Base-by-base conservation (phyloP, 1,140 invertebrate species). In the Brachionus asplanchnoidis region DNA sequence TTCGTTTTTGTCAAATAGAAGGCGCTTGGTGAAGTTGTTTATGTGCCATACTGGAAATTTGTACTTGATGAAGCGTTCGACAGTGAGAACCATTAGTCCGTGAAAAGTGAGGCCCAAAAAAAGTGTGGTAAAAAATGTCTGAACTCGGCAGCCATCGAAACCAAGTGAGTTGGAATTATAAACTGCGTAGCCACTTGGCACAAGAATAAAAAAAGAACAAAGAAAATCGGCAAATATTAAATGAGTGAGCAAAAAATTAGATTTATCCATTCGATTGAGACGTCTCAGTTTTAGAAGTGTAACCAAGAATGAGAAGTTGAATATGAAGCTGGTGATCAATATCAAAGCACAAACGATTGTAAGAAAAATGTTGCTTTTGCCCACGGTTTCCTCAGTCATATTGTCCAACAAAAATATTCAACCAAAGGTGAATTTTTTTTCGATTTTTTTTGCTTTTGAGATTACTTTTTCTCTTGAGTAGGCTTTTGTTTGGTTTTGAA, bases 121-220 rank as follows among this genome's bases (percentile, higher is more conserved):
- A 26, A 82, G 60, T 65, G 79, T 82, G 2, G 79, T 82, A 46
- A 82, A 82, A 82, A 82, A 82, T 20, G 79, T 82, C 26, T 82
- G 79, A 14, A 82, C 53, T 82, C 53, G 28, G 17, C 79, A 82
- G n/a, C 79, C 79, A 42, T 82, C 26, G 42, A 60, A 68, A 36
- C 32, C 42, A 8, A 82, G 32, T 9, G 36, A 44, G 23, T 68
- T 60, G 4, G 23, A 65, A 28, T 82, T 68, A 6, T 65, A 82
- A 20, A 82, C 65, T 20, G 50, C 79, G 26, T 82, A 82, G 26
- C 79, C 79, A 28, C 65, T 82, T 60, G 79, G 79, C 6, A 82
- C 79, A 11, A 82, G 36, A 3, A 82, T 82, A 68, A 82, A 82
- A 82, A 82, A 82, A 6, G 79, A 65, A n/a, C 20, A 82, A 4